Base-by-base conservation (phyloP, 2,113 vertebrate genomes). In the Rana temporaria region DNA sequence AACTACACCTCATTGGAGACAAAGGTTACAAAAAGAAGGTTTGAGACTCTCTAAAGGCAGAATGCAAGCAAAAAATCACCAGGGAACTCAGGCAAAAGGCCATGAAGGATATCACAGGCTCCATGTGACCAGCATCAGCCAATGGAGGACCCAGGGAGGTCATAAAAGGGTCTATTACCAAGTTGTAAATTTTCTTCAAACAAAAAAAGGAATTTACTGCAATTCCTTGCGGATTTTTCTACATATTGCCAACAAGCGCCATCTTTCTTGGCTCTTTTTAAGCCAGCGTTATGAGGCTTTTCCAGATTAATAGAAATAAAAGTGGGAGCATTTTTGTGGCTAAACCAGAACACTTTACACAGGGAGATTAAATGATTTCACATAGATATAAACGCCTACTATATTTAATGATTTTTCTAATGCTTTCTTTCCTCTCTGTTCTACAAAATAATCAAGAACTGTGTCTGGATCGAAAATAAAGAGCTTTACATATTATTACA, bases 151-250 rank as follows among this genome's bases (percentile, higher is more conserved):
- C 92, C 95, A 95, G 94, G 92, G 95, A 94, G 95, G 96, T 95
- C 98, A 96, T 99, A 98, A 99, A 98, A 98, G 96, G 93, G 92
- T 97, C 96, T 94, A 97, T 97, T 96, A 95, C 97, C 92, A 93
- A 97, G 98, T 94, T 97, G 98, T 99, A 99, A 99, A 99, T 99
- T 98, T 95, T 98, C 96, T 96, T 95, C 96, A 95, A 96, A 98
- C 96, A 99, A 98, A 99, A 99, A 75, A 98, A 98, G 96, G 96
- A 97, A 97, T 98, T 96, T 95, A 96, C 96, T 95, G 96, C 95
- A 97, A 94, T 96, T 95, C 95, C 94, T 93, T 91, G 93, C 92
- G 92, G 94, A 93, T 95, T 93, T 91, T 89, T 94, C 90, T 91
- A 93, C 95, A 96, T 95, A 95, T 95, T 93, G 92, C 92, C 92